Evolutionary conservation across 2,113 vertebrate species (phyloP).

Genomic region (Capricornis sumatraensis): DNA sequence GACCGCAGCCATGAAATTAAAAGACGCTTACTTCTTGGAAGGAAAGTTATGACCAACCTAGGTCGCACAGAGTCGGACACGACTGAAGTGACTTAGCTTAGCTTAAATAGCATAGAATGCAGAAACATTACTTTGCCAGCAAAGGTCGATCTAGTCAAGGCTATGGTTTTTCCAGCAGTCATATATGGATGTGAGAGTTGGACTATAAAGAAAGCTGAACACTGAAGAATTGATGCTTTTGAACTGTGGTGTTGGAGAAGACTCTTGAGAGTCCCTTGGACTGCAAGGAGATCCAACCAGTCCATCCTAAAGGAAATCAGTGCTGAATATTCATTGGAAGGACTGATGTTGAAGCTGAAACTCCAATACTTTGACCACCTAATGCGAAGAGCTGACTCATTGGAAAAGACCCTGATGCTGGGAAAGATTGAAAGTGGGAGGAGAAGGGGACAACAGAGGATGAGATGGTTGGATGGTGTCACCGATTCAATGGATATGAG

Average conservation of each 20-base stretch:
- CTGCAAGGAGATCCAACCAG: background rate
- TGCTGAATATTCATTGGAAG: background rate
- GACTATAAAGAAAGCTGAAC: background rate
- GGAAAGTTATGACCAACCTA: background rate
- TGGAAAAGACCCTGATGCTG: background rate
- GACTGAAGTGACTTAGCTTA: too few relatives aligned
- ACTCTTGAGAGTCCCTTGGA: background rate
- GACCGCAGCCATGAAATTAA: background rate
- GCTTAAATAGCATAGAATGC: background rate
- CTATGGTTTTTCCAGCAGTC: background rate
- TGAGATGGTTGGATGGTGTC: background rate
- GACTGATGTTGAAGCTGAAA: background rate
- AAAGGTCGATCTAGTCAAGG: background rate
- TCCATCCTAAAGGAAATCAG: background rate
- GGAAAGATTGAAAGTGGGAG: background rate
- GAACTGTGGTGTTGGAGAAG: background rate
- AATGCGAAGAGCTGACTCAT: background rate
- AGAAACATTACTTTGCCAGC: background rate
- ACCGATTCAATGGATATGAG: background rate
- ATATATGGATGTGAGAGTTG: background rate
- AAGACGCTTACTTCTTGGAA: background rate
- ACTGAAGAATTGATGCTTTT: background rate
- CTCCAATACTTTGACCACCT: background rate
- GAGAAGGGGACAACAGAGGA: background rate
- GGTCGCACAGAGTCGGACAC: too few relatives aligned